Conservation (phyloP, 2,113 vertebrate species). For the Taxidea taxus region DNA sequence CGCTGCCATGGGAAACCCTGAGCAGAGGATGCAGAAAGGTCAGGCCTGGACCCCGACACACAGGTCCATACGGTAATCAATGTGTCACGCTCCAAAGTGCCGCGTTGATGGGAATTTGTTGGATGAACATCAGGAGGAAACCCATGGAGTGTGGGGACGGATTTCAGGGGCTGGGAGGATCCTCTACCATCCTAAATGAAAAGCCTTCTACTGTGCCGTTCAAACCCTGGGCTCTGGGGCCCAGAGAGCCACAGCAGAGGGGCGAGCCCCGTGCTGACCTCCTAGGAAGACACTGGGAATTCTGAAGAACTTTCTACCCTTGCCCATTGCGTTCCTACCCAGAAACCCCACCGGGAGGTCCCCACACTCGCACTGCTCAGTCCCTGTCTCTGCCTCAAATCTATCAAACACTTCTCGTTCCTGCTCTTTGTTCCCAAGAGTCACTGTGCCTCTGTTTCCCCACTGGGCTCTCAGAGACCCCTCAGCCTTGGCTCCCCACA, state of each 20-base stretch:
- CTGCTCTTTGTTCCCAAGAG: neutral
- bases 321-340: accelerated
- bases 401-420: conserved; percentile 52
- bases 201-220: neutral
- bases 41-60: accelerated
- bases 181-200: too few relatives aligned
- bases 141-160: accelerated
- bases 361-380: accelerated
- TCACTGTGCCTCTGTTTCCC: conserved; percentile 20
- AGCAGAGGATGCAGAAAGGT: neutral
- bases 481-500: conserved; percentile 18
- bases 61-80: accelerated
- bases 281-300: accelerated
- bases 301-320: accelerated
- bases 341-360: accelerated
- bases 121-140: accelerated
- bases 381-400: neutral
- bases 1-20: neutral
- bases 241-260: neutral
- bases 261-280: neutral
- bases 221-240: accelerated
- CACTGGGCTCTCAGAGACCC: conserved; percentile 53
- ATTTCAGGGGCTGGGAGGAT: accelerated
- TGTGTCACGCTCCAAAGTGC: accelerated
- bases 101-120: accelerated